Base-by-base conservation (phyloP, 2,797 vertebrate species). In the Myotis findleyi region DNA sequence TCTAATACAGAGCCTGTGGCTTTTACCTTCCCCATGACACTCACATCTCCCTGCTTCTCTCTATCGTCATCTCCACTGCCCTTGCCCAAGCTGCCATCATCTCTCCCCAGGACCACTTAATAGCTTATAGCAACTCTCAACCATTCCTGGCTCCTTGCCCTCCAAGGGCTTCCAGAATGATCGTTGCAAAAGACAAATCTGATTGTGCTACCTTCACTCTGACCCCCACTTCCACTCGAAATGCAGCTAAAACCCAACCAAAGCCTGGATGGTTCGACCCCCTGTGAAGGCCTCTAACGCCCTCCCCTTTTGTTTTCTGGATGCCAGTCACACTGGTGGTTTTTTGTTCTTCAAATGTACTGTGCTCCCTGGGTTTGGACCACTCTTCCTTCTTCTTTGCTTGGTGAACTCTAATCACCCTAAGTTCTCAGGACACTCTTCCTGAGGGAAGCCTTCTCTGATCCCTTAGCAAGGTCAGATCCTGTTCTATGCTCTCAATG, bases 101-200 rank as follows among this genome's bases (percentile, higher is more conserved):
- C 25, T 51, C 91, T 49, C 36, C 59, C 21, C 72, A 47, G 53
- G 25, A 25, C 68, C 30, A 14, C 57, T 30, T 18, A 14, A 7
- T 5, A 66, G 30, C 20, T 41, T n/a, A 82, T 49, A 47, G 33
- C 2, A 8, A 38, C 73, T 83, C 33, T 57, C 33, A 76, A 17
- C 6, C 16, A 38, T 1, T 25, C 55, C n/a, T 7, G 41, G 68
- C 12, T 41, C 57, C 36, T 57, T 81, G 76, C 14, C 10, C 23
- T 33, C 76, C 64, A 84, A 51, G 49, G 7, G 38, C 21, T 87
- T 77, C 92, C 59, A 85, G 75, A 93, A 81, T 21, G 25, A 93
- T 41, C 27, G 25, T 33, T 73, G 23, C 44, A 41, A 87, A 75
- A 53, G 36, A 62, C 21, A 41, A 33, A 51, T 33, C 77, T 66